Evolutionary conservation across 2,888 invertebrate genomes (phyloP), one percentile per base, ranked within the genome.

Genomic region (Phyto melanocephala): DNA sequence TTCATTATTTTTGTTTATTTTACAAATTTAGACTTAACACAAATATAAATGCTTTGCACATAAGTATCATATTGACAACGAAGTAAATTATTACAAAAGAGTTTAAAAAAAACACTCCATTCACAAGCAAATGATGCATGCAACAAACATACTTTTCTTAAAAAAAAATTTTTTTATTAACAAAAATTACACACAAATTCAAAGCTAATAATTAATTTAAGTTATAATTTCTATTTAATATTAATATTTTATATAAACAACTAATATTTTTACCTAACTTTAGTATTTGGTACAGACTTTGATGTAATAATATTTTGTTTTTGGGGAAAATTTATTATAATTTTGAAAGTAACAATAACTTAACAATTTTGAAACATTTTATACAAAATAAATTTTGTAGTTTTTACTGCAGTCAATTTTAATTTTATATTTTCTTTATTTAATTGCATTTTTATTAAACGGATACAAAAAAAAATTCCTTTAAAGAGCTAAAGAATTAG

Each of bases 141-240:
- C 3, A 28, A 3, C 6, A 28, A 28, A 6, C 28, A 28, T 5
- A 28, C 10, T 15, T 24, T 47, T 67, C 7, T 42, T 47, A 11
- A 2, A 13, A 15, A 24, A 58, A 71, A 58, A 58, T 75, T 65
- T 65, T 75, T 75, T 67, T 67, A 75, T 24, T 65, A 20, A 22
- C 33, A 50, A 71, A 22, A 11, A 3, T 2, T 28, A n/a, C n/a
- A 65, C 56, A 11, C 7, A 56, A 42, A 28, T 42, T 45, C 50
- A 20, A 28, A 35, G 2, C 15, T 47, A n/a, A n/a, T 45, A 28
- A 54, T 17, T 74, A 11, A 13, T 54, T 74, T 42, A 56, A 33
- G 54, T 35, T 28, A n/a, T 22, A 28, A 8, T 28, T 54, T 50
- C n/a, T 11, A 24, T 24, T n/a, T n/a, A n/a, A 50, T 22, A 22